Evolutionary conservation across 2,888 invertebrate species (phyloP).

Genomic region (Pollenia griseotomentosa): DNA sequence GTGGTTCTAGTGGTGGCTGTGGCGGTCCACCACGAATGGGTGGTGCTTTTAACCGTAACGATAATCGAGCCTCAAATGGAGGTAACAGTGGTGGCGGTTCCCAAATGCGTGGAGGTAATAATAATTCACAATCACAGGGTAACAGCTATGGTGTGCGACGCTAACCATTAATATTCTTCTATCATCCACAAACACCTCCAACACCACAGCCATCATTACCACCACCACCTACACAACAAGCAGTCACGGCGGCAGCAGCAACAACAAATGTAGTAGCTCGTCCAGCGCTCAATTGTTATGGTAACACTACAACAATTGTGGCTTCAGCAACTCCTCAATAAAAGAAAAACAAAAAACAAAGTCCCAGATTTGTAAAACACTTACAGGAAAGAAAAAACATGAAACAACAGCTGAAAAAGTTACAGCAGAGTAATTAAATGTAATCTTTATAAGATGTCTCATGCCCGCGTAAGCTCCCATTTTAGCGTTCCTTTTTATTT

Average conservation of each 20-base stretch:
- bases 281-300: constrained; percentile 66
- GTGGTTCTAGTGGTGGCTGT: constrained; percentile 77
- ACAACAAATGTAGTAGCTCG: constrained; percentile 75
- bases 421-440: constrained; percentile 67
- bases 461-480: constrained; percentile 61
- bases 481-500: constrained; percentile 69
- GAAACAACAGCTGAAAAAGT: constrained; percentile 52
- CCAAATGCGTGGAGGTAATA: constrained; percentile 80
- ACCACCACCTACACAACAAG: constrained; percentile 73
- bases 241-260: constrained; percentile 72
- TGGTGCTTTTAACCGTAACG: constrained; percentile 81
- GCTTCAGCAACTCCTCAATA: constrained; percentile 64
- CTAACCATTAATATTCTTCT: constrained; percentile 80
- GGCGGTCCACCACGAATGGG: constrained; percentile 79
- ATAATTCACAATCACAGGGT: constrained; percentile 78
- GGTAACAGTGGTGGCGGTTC: constrained; percentile 77
- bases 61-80: constrained; percentile 80
- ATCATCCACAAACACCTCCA: constrained; percentile 76
- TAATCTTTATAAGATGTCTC: constrained; percentile 75
- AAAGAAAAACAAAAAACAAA: constrained; percentile 61
- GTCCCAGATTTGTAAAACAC: constrained; percentile 46
- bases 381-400: constrained; percentile 27
- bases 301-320: constrained; percentile 71
- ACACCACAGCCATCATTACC: constrained; percentile 68
- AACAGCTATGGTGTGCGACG: constrained; percentile 82